Evolutionary conservation across 1,140 invertebrate species (phyloP).

Genomic region (Oppia nitens): DNA sequence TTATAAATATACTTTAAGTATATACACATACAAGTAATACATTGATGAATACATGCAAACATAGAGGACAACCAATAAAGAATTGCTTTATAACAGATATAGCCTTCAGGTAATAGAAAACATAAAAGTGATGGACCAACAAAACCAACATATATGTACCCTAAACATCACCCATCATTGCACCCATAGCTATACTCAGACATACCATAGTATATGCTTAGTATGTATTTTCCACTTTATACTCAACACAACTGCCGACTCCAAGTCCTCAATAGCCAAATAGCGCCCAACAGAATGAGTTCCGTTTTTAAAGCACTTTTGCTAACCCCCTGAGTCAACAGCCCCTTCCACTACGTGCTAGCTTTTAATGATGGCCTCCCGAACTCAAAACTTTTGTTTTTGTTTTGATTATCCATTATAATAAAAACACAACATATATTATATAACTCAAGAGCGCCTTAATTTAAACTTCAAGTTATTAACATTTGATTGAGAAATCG

Average conservation of each 20-base stretch:
- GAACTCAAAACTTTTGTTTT: not conserved
- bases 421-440: too few species aligned
- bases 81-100: not conserved
- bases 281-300: not conserved
- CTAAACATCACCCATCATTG: not conserved
- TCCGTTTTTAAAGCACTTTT: not conserved
- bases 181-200: not conserved
- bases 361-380: not conserved
- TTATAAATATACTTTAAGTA: not conserved
- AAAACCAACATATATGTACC: not conserved
- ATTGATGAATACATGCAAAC: not conserved
- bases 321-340: not conserved
- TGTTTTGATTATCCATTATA: too few species aligned
- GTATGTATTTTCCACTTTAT: too few species aligned
- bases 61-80: not conserved
- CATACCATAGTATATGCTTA: too few species aligned
- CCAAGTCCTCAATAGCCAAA: not conserved
- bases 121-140: not conserved
- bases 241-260: not conserved
- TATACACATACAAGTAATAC: not conserved
- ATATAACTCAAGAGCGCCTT: too few species aligned
- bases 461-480: too few species aligned
- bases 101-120: not conserved
- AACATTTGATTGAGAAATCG: too few species aligned
- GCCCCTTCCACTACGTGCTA: not conserved